Conservation (phyloP, 2,797 vertebrate genomes). For the Ctenopoma multispine region DNA sequence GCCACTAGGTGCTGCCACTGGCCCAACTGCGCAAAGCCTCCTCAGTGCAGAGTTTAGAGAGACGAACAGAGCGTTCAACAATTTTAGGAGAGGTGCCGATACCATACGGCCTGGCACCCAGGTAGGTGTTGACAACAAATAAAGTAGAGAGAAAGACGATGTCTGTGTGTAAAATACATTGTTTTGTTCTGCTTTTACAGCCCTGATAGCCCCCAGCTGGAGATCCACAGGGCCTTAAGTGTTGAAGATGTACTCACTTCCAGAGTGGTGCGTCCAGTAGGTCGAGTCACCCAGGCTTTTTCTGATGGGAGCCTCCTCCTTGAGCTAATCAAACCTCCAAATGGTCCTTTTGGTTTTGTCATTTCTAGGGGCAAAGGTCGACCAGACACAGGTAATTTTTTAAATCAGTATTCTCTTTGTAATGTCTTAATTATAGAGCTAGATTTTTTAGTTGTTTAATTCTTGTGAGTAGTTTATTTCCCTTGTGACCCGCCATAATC, state of each 20-base stretch:
- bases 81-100: slow-evolving; percentile 83
- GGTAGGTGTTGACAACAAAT: slow-evolving; percentile 76
- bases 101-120: slow-evolving; percentile 76
- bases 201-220: slow-evolving; percentile 75
- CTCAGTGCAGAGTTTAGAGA: slow-evolving; percentile 91
- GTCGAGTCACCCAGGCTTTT: slow-evolving; percentile 89
- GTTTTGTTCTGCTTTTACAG: slow-evolving; percentile 40
- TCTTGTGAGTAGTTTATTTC: background rate
- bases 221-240: slow-evolving; percentile 82
- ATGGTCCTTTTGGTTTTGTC: slow-evolving; percentile 90
- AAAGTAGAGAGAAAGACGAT: background rate
- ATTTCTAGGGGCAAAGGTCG: slow-evolving; percentile 92
- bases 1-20: slow-evolving; percentile 91
- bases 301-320: slow-evolving; percentile 92
- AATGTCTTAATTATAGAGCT: background rate
- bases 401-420: background rate
- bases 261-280: slow-evolving; percentile 82
- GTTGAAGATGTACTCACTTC: slow-evolving; percentile 88
- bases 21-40: slow-evolving; percentile 89
- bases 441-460: background rate
- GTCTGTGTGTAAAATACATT: background rate
- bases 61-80: slow-evolving; percentile 87
- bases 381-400: slow-evolving; percentile 88
- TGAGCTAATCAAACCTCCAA: slow-evolving; percentile 88
- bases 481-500: background rate